Evolutionary conservation across 2,888 invertebrate genomes (phyloP).

Genomic region (Drosophila longiperda): DNA sequence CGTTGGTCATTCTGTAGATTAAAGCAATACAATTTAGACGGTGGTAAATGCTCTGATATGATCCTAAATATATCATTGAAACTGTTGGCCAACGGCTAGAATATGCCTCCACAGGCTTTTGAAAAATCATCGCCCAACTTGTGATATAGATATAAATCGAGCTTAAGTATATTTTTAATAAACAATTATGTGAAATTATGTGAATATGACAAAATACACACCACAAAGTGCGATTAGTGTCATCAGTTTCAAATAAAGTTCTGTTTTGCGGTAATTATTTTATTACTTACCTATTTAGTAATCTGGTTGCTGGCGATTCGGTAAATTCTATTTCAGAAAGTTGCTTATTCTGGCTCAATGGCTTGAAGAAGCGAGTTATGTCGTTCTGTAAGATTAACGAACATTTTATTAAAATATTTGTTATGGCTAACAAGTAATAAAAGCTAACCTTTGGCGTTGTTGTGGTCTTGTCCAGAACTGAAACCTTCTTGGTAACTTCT

Average conservation of each 20-base stretch:
- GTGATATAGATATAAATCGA: background rate
- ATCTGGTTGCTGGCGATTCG: slow-evolving; percentile 78
- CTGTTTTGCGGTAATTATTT: background rate
- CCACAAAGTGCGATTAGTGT: background rate
- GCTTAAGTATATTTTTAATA: background rate
- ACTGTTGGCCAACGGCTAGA: background rate
- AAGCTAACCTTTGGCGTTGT: slow-evolving; percentile 63
- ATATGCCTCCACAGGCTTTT: background rate
- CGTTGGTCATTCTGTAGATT: slow-evolving; percentile 66
- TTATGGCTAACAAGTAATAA: background rate
- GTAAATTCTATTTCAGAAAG: slow-evolving; percentile 9
- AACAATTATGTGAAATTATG: background rate
- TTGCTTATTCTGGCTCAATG: slow-evolving; percentile 49
- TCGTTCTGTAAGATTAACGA: slow-evolving; percentile 67
- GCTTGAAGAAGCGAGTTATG: slow-evolving; percentile 77
- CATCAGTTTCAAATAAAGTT: background rate
- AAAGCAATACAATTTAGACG: background rate
- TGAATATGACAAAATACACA: background rate
- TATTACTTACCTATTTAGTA: slow-evolving; percentile 74
- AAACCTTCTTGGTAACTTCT: slow-evolving; percentile 35
- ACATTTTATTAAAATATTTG: background rate
- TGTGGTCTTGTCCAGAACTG: slow-evolving; percentile 41
- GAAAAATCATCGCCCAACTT: background rate
- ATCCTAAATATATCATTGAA: background rate
- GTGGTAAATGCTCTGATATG: background rate